A percentile compares a stretch with the other conserved stretches of the same genome.
phyloP scores from a whole-genome alignment of 2,113 vertebrate genomes.

The Caretta caretta region DNA sequence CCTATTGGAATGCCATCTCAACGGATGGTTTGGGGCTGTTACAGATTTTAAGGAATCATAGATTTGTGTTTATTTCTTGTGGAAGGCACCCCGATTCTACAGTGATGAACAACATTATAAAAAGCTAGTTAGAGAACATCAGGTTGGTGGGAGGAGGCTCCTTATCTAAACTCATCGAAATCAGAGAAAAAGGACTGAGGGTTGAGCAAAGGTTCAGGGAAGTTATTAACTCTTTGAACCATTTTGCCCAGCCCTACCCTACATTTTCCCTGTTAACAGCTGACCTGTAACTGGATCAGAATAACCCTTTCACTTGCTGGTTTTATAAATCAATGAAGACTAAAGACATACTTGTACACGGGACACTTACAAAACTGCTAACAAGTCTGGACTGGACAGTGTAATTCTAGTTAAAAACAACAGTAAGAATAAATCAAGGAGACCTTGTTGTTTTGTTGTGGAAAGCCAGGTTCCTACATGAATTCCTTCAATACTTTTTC shows the following conservation, averaged over 20 bases:
- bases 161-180: background rate
- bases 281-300: background rate
- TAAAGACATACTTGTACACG: background rate
- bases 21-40: background rate
- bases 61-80: background rate
- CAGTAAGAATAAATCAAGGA: background rate
- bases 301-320: background rate
- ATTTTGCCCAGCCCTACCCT: background rate
- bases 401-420: background rate
- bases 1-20: background rate
- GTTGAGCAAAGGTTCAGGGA: background rate
- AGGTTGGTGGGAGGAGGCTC: no score
- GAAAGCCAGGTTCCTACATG: background rate
- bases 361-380: background rate
- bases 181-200: background rate
- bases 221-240: background rate
- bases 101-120: background rate
- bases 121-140: background rate
- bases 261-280: background rate
- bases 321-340: background rate
- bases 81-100: background rate
- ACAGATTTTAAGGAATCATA: background rate
- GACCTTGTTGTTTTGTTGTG: background rate
- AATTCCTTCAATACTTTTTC: background rate
- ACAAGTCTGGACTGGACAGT: background rate